Evolutionary conservation across 2,888 invertebrate species (phyloP).

Genomic region (Pammene fasciana): DNA sequence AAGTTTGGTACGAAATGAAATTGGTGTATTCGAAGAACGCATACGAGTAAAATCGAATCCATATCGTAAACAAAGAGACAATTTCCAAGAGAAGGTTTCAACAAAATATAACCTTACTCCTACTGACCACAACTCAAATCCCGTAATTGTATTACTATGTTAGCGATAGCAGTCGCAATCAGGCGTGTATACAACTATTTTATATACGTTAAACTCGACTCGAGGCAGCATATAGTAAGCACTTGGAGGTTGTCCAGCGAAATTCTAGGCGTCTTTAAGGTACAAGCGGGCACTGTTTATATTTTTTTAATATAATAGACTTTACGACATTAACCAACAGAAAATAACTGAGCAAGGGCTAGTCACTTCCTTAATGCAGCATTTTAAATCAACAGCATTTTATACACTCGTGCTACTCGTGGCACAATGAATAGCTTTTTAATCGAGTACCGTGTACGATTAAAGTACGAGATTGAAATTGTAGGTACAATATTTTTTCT

Average conservation of each 20-base stretch:
- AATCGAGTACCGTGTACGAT: no score
- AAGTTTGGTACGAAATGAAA: no score
- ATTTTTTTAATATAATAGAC: constrained; percentile 15
- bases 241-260: constrained; percentile 71
- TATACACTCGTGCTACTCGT: no score
- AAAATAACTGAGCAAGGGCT: background rate
- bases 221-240: constrained; percentile 63
- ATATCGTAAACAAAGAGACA: background rate
- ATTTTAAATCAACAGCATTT: no score
- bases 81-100: background rate
- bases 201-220: constrained; percentile 71
- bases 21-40: no score
- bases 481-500: no score
- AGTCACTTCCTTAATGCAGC: background rate
- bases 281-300: constrained; percentile 45
- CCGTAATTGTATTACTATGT: constrained; percentile 40
- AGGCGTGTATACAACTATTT: constrained; percentile 73
- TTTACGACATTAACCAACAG: no score
- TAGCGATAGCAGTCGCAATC: constrained; percentile 62
- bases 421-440: no score
- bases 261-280: constrained; percentile 44
- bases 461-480: no score
- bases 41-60: background rate
- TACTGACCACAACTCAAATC: constrained; percentile 25
- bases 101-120: constrained; percentile 11